Conservation (phyloP, 1,140 invertebrate genomes). For the Coenobita brevimanus region DNA sequence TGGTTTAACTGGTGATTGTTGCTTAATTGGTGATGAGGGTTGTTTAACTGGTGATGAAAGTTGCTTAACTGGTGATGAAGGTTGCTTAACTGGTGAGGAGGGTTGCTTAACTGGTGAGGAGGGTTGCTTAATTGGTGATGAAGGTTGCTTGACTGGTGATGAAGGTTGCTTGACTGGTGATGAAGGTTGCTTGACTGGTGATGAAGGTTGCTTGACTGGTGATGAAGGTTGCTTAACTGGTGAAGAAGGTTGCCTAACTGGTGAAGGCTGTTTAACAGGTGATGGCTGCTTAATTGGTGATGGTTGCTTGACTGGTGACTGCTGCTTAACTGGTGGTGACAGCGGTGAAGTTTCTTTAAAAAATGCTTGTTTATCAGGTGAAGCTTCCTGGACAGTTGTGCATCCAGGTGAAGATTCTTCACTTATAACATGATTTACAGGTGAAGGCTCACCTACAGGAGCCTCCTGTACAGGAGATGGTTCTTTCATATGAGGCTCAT, state of each 20-base stretch:
- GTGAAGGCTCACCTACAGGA: neutral
- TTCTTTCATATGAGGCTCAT: too few relatives aligned
- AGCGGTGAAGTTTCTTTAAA: neutral
- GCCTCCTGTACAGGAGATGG: neutral
- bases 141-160: slow-evolving; percentile 12
- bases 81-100: slow-evolving; percentile 13
- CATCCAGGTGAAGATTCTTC: neutral
- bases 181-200: neutral
- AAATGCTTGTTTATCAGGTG: neutral
- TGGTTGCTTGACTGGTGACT: neutral
- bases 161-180: neutral
- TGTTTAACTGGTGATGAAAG: slow-evolving; percentile 4
- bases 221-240: neutral
- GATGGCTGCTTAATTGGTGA: neutral
- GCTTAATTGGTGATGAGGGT: neutral
- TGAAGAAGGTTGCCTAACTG: neutral
- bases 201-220: neutral
- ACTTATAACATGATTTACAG: neutral
- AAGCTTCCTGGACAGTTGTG: neutral
- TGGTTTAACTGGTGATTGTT: neutral
- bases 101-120: slow-evolving; percentile 12
- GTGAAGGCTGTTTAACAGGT: slow-evolving; percentile 34
- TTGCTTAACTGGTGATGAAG: neutral
- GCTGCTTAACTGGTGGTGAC: neutral
- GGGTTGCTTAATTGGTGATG: slow-evolving; percentile 5